Evolutionary conservation across 2,113 vertebrate species (phyloP), one percentile per base, ranked within the genome.

Genomic region (Tetrao urogallus): DNA sequence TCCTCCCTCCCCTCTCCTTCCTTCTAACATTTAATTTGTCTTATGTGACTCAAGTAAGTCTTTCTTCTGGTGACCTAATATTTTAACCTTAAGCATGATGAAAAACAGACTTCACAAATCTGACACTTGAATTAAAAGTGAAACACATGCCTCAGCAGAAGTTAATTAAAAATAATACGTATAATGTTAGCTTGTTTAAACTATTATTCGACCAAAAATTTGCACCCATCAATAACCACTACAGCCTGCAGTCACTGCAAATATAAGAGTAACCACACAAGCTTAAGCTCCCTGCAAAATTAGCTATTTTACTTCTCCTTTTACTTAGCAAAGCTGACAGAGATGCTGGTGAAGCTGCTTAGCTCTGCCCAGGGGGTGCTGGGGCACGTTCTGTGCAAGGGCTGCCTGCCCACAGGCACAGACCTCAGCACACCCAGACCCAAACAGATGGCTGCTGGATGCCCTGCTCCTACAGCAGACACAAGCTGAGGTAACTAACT

Each of bases 111-210:
- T 73, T 78, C 74, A 36, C 93, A 78, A 89, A 96, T 38, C 87
- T 88, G 94, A 92, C 81, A 78, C 80, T 88, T 60, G 82, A 89
- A 92, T 95, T 87, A 92, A 95, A 93, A 71, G 60, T 50, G 82
- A 96, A 97, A 92, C 94, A 91, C 94, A 89, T 27, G 66, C 43
- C 94, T 83, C 75, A 28, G 69, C 76, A 61, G 74, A 36, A 94
- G 76, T 89, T 93, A 95, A 97, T 97, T 94, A 97, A 95, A 97
- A 80, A 88, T 83, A 82, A 78, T 91, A 94, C 75, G n/a, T 76
- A 42, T 25, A 89, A 96, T 45, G 54, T 89, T 56, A 50, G 79
- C 77, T 94, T 27, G 57, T 57, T 96, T 64, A 21, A 90, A 90
- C 34, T 52, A 69, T 90, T 94, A 89, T 75, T 92, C 27, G 8